Evolutionary conservation across 2,888 invertebrate genomes (phyloP).

Genomic region (Amblyjoppa proteus): DNA sequence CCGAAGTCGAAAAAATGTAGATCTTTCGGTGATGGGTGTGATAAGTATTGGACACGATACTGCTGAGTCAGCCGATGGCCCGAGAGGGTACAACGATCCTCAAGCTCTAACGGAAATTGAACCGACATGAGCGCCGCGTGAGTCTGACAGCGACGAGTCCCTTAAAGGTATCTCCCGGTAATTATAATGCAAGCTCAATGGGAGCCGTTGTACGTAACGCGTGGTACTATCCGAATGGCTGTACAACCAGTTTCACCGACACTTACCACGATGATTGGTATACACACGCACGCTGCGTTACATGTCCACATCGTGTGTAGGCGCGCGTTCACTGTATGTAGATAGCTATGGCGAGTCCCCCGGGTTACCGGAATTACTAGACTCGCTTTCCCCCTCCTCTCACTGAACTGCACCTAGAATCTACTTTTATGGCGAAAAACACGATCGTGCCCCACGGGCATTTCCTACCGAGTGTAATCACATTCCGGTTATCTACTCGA

Average conservation of each 20-base stretch:
- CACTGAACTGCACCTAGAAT: slow-evolving; percentile 32
- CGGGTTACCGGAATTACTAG: slow-evolving; percentile 57
- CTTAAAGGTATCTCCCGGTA: slow-evolving; percentile 32
- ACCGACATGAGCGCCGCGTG: neutral
- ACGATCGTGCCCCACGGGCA: slow-evolving; percentile 64
- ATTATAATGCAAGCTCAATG: slow-evolving; percentile 46
- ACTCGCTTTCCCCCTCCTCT: slow-evolving; percentile 19
- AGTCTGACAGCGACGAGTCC: neutral
- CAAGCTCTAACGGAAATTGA: slow-evolving; percentile 4
- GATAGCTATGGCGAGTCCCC: slow-evolving; percentile 52
- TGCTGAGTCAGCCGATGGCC: neutral
- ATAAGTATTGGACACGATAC: slow-evolving; percentile 3
- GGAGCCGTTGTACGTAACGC: slow-evolving; percentile 21
- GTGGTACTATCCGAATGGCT: slow-evolving; percentile 21
- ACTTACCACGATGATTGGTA: slow-evolving; percentile 18
- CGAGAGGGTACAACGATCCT: neutral
- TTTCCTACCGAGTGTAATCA: slow-evolving; percentile 63
- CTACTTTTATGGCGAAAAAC: slow-evolving; percentile 66
- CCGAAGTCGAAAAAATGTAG: neutral
- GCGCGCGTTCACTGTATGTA: slow-evolving; percentile 44
- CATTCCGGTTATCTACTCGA: slow-evolving; percentile 63
- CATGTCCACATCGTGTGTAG: slow-evolving; percentile 19
- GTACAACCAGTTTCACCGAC: slow-evolving; percentile 15
- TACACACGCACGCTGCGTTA: slow-evolving; percentile 21
- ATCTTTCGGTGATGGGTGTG: neutral